A percentile compares a stretch with the other conserved stretches of the same genome.
Evolutionary conservation across 23 tunicate genomes (phyloP).

Genomic region (Ascidia mentula): DNA sequence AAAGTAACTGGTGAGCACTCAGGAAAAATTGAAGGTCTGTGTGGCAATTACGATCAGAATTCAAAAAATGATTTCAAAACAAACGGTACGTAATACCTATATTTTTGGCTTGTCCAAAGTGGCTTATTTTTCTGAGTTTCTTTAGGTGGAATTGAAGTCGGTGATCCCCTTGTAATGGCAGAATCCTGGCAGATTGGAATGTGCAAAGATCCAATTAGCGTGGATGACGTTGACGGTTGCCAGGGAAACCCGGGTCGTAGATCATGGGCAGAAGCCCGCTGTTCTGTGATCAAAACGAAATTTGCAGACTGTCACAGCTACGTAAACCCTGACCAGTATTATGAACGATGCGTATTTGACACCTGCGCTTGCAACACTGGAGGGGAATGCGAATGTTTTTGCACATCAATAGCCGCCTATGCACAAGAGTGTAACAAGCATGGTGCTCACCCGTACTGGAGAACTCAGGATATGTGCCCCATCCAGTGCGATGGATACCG

Average conservation of each 20-base stretch:
- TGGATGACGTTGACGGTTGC: constrained; percentile 89
- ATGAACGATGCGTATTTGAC: constrained; percentile 88
- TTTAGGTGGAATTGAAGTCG: constrained; percentile 77
- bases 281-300: constrained; percentile 80
- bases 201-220: constrained; percentile 72
- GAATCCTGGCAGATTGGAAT: constrained; percentile 92
- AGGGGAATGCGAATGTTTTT: constrained; percentile 97
- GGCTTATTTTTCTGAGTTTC: background rate
- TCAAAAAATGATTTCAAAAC: constrained; percentile 87
- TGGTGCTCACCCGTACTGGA: constrained; percentile 89
- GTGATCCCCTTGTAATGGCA: constrained; percentile 76
- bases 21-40: constrained; percentile 97
- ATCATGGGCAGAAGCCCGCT: constrained; percentile 95
- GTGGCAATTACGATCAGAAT: constrained; percentile 96
- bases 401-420: constrained; percentile 94
- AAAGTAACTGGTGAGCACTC: constrained; percentile 85
- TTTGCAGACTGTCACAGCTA: constrained; percentile 87
- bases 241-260: constrained; percentile 74
- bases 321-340: constrained; percentile 83
- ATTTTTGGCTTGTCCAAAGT: background rate
- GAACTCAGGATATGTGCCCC: constrained; percentile 94
- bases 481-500: constrained; percentile 96
- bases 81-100: constrained; percentile 46
- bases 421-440: constrained; percentile 95
- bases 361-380: constrained; percentile 95